Evolutionary conservation across 1,140 invertebrate species (phyloP).

Genomic region (Phymorhynchus buccinoides): DNA sequence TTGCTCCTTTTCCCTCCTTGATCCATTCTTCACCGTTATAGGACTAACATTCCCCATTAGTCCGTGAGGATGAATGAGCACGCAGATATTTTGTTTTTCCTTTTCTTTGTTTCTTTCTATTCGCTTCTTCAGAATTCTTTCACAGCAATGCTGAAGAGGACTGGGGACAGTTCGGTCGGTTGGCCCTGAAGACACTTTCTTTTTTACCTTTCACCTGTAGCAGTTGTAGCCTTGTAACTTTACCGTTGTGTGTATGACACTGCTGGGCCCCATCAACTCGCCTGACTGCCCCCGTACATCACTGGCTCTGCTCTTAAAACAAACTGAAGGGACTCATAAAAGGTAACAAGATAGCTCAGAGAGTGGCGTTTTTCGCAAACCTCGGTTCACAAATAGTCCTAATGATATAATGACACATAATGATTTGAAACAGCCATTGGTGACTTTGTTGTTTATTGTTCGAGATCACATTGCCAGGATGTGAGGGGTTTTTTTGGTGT

Average conservation of each 20-base stretch:
- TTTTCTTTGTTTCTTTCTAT: too few relatives aligned
- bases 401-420: too few relatives aligned
- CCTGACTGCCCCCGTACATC: background rate
- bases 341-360: background rate
- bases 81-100: too few relatives aligned
- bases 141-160: background rate
- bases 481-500: too few relatives aligned
- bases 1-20: background rate
- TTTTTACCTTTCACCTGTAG: background rate
- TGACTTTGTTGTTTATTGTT: too few relatives aligned
- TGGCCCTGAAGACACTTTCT: background rate
- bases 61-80: too few relatives aligned
- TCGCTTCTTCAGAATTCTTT: background rate
- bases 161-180: background rate
- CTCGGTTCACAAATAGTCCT: too few relatives aligned
- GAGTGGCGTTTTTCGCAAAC: background rate
- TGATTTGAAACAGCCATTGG: too few relatives aligned
- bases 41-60: too few relatives aligned
- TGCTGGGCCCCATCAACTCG: background rate
- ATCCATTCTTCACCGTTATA: background rate
- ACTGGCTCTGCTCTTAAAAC: background rate
- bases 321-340: background rate
- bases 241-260: background rate
- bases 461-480: too few relatives aligned
- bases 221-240: slow-evolving; percentile 2